These are phyloP conservation scores for Drosophila kanapiae DNA, from an alignment of 1,140 invertebrate genomes.

Conservation along the genomic window DNA sequence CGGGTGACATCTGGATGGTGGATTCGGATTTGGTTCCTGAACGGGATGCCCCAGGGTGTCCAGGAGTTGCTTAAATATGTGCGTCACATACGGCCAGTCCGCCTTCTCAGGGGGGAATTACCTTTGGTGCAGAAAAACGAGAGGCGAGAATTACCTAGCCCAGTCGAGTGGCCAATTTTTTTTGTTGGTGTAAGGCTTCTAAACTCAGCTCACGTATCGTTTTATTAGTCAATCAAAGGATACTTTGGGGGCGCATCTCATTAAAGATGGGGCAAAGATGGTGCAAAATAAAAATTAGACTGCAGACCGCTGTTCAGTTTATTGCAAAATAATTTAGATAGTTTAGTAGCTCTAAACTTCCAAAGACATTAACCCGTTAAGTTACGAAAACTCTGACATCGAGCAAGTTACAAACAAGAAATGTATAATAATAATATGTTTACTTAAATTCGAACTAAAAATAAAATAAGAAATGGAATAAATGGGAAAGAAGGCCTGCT, in stretches of 20 bases:
- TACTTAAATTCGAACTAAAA: background rate
- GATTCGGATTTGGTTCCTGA: constrained; percentile 17
- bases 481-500: background rate
- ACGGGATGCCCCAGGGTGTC: constrained; percentile 42
- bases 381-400: no score
- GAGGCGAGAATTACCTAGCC: constrained; percentile 67
- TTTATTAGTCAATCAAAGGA: constrained; percentile 83
- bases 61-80: constrained; percentile 71
- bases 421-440: background rate
- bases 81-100: constrained; percentile 69
- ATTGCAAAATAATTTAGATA: constrained; percentile 14
- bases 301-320: background rate
- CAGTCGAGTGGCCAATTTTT: constrained; percentile 61
- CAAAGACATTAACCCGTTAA: no score
- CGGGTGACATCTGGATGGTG: constrained; percentile 65
- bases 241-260: constrained; percentile 70
- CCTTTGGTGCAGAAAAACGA: constrained; percentile 59
- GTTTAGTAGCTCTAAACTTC: background rate
- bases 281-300: constrained; percentile 23
- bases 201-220: constrained; percentile 73
- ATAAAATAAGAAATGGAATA: background rate
- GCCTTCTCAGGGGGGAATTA: constrained; percentile 50
- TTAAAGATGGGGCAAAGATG: constrained; percentile 16
- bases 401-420: background rate
- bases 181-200: constrained; percentile 20